Evolutionary conservation across 2,888 invertebrate species (phyloP).

Genomic region (Ennomos erosarius): DNA sequence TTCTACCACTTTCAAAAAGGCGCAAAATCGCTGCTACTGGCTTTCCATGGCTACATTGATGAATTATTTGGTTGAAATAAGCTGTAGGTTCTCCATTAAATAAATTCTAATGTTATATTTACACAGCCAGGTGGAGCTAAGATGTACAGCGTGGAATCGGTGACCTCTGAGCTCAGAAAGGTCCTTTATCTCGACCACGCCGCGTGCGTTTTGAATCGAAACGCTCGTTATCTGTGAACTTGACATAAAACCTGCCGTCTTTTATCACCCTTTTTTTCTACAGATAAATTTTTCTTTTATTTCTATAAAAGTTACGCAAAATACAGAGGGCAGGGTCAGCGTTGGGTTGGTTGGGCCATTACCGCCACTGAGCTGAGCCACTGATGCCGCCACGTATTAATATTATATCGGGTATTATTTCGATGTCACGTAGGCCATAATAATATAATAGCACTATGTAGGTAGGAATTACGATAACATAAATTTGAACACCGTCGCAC

Average conservation of each 20-base stretch:
- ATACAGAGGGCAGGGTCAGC: conserved; percentile 1
- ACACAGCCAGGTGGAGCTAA: not conserved
- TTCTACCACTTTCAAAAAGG: too few species aligned
- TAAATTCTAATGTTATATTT: conserved; percentile 4
- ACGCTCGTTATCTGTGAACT: conserved; percentile 37
- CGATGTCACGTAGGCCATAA: too few species aligned
- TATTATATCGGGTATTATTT: too few species aligned
- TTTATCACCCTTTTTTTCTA: conserved; percentile 31
- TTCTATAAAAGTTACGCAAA: not conserved
- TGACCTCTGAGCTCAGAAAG: conserved; percentile 13
- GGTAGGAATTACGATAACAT: not conserved
- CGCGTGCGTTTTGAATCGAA: conserved; percentile 15
- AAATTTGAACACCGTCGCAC: conserved; percentile 6
- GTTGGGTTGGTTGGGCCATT: not conserved
- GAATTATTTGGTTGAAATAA: too few species aligned
- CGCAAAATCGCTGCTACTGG: too few species aligned
- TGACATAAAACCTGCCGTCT: conserved; percentile 32
- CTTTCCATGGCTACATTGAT: too few species aligned
- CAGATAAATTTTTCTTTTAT: not conserved
- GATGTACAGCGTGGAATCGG: conserved; percentile 11
- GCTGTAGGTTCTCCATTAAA: too few species aligned
- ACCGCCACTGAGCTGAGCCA: not conserved
- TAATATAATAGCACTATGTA: too few species aligned
- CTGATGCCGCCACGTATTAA: not conserved
- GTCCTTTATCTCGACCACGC: conserved; percentile 29